phyloP scores from a whole-genome alignment of 2,113 vertebrate genomes.

The Larimichthys crocea region DNA sequence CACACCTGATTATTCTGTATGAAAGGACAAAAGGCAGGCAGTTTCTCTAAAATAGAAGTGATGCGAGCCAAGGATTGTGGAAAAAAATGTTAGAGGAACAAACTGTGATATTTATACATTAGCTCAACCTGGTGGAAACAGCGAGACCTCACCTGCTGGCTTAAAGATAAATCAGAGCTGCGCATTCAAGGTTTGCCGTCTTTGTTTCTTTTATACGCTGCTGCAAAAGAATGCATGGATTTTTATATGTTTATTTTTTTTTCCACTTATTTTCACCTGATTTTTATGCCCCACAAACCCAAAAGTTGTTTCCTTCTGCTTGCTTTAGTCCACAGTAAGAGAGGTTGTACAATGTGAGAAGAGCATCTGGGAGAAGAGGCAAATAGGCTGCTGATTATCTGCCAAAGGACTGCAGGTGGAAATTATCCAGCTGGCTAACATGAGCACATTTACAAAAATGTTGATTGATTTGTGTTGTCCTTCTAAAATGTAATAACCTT shows the following conservation, averaged over 20 bases:
- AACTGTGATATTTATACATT: background rate
- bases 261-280: background rate
- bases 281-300: background rate
- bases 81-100: background rate
- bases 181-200: background rate
- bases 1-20: slow-evolving; percentile 8
- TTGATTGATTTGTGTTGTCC: background rate
- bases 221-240: background rate
- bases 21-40: slow-evolving; percentile 20
- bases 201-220: background rate
- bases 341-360: background rate
- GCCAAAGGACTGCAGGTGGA: background rate
- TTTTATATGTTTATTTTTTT: too few relatives aligned
- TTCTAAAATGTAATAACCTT: background rate
- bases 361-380: background rate
- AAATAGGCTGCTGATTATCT: background rate
- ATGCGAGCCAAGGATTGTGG: background rate
- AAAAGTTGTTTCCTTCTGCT: background rate
- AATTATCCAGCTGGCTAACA: background rate
- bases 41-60: background rate
- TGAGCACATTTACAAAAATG: background rate
- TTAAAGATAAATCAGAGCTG: background rate
- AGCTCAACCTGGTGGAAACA: background rate
- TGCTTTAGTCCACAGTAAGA: background rate
- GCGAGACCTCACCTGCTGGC: background rate